Percentiles rank a stretch among this genome's conserved stretches.
These are phyloP conservation scores for Zosterops lateralis DNA, from an alignment of 2,113 vertebrate genomes.

Conservation along the genomic window DNA sequence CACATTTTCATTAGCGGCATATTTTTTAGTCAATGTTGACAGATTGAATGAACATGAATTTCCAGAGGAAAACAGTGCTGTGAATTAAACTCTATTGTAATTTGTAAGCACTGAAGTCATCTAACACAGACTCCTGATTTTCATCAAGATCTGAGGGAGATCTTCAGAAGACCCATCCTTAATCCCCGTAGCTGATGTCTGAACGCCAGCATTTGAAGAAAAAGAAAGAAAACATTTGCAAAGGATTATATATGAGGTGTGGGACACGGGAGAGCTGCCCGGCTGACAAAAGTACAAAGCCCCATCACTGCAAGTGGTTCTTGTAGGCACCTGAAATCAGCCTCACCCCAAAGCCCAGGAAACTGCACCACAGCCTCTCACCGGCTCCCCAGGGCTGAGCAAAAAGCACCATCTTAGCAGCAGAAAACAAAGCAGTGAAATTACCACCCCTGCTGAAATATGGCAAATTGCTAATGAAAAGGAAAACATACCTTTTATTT, in stretches of 20 bases:
- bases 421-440: background rate
- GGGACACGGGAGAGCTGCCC: background rate
- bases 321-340: slow-evolving; percentile 5
- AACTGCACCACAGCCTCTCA: background rate
- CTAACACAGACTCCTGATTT: slow-evolving; percentile 18
- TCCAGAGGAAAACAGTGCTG: background rate
- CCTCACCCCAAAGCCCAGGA: background rate
- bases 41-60: slow-evolving; percentile 10
- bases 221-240: slow-evolving; percentile 45
- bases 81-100: slow-evolving; percentile 4
- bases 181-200: slow-evolving; percentile 16
- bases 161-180: slow-evolving; percentile 11
- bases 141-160: background rate
- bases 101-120: background rate
- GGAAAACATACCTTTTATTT: slow-evolving; percentile 70
- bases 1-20: background rate
- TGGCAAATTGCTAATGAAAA: slow-evolving; percentile 52
- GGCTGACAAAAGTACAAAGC: slow-evolving; percentile 5
- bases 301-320: background rate
- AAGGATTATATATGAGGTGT: slow-evolving; percentile 14
- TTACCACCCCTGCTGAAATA: background rate
- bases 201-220: slow-evolving; percentile 1
- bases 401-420: background rate
- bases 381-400: background rate
- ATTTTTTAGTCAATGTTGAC: slow-evolving; percentile 34